Base-by-base conservation (phyloP, 2,888 invertebrate species). In the Dasysyrphus albostriatus region DNA sequence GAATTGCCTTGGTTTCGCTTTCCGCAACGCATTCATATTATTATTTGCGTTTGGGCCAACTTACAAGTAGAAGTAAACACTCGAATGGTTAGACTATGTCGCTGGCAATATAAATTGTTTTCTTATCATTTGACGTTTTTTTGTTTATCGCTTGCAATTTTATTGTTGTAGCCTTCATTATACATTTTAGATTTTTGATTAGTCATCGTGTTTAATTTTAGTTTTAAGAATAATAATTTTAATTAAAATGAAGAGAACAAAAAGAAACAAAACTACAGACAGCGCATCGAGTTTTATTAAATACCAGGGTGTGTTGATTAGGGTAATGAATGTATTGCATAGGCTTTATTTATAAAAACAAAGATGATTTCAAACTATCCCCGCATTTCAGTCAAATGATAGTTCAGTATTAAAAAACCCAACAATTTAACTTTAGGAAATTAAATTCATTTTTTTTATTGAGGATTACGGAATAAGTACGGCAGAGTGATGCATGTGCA, bases 11-110 rank as follows among this genome's bases (percentile, higher is more conserved):
- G 44, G 19, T 54, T 63, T 70, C 44, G 49, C 73, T 58, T 42
- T 65, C 75, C 75, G 67, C 75, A 65, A 65, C 63, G 44, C 37
- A 29, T n/a, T 32, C 32, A 12, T 12, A 39, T 39, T 19, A 14
- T 19, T 42, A 14, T 16, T 61, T 24, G 59, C 59, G 39, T 61
- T 42, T 61, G 61, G 39, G 39, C 61, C 39, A 39, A 42, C 42
- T 44, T 42, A 42, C 12, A 14, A 39, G 4, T 16, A 37, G 12
- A 59, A 37, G 37, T 37, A 59, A 59, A 59, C 59, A 59, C 59
- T 39, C 14, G 59, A 59, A 24, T 59, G 24, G 1, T 59, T 12
- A 14, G 61, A 61, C 9, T 14, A 14, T 42, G 39, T 61, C 61
- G 42, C 61, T 59, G 24, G 24, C 24, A 61, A 61, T 14, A 14